Base-by-base conservation (phyloP, 2,113 vertebrate genomes). In the Nothocercus nigrocapillus region DNA sequence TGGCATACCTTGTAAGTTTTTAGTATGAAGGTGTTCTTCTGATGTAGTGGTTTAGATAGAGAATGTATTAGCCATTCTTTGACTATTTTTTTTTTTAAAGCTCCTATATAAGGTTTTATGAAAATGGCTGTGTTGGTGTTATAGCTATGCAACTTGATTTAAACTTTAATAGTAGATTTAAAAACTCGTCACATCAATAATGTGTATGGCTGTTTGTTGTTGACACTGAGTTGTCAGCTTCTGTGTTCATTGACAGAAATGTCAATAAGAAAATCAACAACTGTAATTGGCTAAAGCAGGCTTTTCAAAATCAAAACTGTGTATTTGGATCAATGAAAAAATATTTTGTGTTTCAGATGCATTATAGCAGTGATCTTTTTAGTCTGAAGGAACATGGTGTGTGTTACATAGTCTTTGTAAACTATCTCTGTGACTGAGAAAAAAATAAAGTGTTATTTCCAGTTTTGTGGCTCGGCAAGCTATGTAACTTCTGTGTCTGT, bases 1-100 rank as follows among this genome's bases (percentile, higher is more conserved):
- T 95, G 25, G 75, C 94, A 24, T 98, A 97, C 58, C 32, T 97
- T 96, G 96, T 97, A 90, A 96, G 97, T 67, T 75, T 17, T 63
- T 44, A 24, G 7, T 68, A 16, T 68, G 53, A 47, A 63, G 5
- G 11, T 34, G 5, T n/a, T 63, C 56, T 66, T 80, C 62, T 7
- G n/a, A 44, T 45, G 16, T 45, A 36, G 38, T 62, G 8, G n/a
- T 72, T 69, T n/a, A 53, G 72, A 9, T 30, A n/a, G 40, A 53
- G 8, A 58, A 74, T 83, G 82, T 75, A 1, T 13, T 63, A 42
- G 15, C 47, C 12, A 21, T 22, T 20, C 44, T 44, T 77, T 62
- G 3, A 11, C 72, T 7, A 30, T n/a, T 8, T 25, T 20, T 32
- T 14, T 62, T 79, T 30, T 5, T 5, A 47, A 27, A 51, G 5